phyloP scores from a whole-genome alignment of 2,888 invertebrate species.

The Zhengitettix transpicula region DNA sequence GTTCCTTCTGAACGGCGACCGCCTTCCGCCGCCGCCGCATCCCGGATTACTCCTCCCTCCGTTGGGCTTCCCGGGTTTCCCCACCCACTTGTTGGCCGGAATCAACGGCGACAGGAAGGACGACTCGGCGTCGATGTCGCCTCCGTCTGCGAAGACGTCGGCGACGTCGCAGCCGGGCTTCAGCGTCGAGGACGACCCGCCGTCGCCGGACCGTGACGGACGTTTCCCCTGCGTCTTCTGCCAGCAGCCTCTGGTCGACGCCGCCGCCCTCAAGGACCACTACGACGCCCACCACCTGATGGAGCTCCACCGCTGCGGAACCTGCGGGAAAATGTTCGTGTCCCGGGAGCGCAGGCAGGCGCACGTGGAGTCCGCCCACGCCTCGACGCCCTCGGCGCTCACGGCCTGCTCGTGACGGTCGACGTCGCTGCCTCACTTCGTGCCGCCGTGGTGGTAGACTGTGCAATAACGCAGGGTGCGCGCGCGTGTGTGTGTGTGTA shows the following conservation, averaged over 20 bases:
- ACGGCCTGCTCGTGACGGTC: not conserved
- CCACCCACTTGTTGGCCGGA: slow-evolving; percentile 22
- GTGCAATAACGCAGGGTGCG: no score
- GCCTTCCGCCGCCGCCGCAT: slow-evolving; percentile 35
- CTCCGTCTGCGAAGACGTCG: slow-evolving; percentile 5
- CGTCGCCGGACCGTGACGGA: slow-evolving; percentile 46
- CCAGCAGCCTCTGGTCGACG: slow-evolving; percentile 42
- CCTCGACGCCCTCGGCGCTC: not conserved
- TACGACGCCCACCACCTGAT: slow-evolving; percentile 46
- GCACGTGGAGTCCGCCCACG: slow-evolving; percentile 33
- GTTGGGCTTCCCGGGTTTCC: slow-evolving; percentile 36
- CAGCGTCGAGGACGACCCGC: slow-evolving; percentile 43
- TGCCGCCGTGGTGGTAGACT: no score
- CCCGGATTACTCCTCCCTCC: slow-evolving; percentile 25
- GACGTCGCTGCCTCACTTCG: no score
- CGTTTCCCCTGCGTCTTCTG: slow-evolving; percentile 54
- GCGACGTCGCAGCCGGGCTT: not conserved
- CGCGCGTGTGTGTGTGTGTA: no score
- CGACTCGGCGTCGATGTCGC: slow-evolving; percentile 4
- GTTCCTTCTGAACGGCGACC: slow-evolving; percentile 29
- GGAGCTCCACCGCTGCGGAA: slow-evolving; percentile 58
- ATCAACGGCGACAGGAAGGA: slow-evolving; percentile 4
- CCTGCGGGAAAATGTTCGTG: slow-evolving; percentile 62
- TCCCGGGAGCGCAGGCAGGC: slow-evolving; percentile 61
- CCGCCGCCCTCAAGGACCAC: slow-evolving; percentile 32